phyloP scores from a whole-genome alignment of 2,113 vertebrate species.

The Bombycilla garrulus region DNA sequence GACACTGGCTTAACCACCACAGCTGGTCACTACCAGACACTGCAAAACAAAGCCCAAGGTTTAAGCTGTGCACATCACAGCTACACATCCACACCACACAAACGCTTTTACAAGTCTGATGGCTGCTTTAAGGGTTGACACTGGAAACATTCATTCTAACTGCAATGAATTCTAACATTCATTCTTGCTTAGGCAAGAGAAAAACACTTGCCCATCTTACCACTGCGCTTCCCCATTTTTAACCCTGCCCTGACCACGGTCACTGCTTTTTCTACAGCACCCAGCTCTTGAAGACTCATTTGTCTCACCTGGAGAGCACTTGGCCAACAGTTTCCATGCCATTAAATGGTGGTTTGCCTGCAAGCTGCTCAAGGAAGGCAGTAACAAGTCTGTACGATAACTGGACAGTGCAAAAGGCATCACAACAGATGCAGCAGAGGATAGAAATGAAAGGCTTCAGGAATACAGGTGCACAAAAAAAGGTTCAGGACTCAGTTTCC shows the following conservation, averaged over 20 bases:
- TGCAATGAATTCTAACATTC: background rate
- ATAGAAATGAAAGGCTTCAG: background rate
- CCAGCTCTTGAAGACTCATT: background rate
- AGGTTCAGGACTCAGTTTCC: background rate
- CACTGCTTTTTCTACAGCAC: background rate
- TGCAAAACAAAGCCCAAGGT: background rate
- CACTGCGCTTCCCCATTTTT: background rate
- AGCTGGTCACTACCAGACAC: background rate
- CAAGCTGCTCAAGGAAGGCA: background rate
- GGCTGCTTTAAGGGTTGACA: background rate
- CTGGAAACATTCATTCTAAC: background rate
- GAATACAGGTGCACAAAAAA: background rate
- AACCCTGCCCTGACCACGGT: background rate
- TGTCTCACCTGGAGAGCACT: background rate
- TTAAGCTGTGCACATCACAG: background rate
- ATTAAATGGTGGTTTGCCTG: background rate
- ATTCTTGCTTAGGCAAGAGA: background rate
- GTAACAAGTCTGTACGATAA: fast-evolving
- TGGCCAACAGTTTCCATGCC: background rate
- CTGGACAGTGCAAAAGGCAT: fast-evolving
- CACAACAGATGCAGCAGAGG: background rate
- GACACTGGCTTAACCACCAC: background rate
- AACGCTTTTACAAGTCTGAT: fast-evolving
- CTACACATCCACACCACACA: background rate
- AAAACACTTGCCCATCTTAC: background rate